These are phyloP conservation scores for Galleria mellonella DNA, from an alignment of 1,140 invertebrate genomes.

Conservation along the genomic window DNA sequence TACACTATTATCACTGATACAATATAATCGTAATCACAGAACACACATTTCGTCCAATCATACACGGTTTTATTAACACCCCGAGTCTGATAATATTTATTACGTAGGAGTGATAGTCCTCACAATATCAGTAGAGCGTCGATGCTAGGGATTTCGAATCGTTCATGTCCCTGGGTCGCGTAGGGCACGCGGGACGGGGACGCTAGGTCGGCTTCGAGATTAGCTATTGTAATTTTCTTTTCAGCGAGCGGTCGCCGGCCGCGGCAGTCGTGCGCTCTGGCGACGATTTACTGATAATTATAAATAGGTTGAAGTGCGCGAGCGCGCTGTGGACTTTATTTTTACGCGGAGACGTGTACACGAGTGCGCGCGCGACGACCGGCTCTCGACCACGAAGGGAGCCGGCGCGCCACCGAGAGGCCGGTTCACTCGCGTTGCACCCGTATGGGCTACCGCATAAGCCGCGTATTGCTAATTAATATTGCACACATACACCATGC, in stretches of 20 bases:
- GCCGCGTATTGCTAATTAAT: slow-evolving; percentile 64
- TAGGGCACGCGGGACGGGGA: slow-evolving; percentile 25
- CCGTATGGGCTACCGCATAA: slow-evolving; percentile 48
- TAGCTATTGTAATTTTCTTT: slow-evolving; percentile 41
- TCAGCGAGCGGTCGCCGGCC: slow-evolving; percentile 48
- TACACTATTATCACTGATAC: slow-evolving; percentile 50
- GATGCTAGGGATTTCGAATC: slow-evolving; percentile 30
- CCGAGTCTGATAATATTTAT: slow-evolving; percentile 32
- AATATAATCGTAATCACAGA: slow-evolving; percentile 41
- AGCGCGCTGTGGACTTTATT: slow-evolving; percentile 66
- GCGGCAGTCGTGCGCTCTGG: slow-evolving; percentile 60
- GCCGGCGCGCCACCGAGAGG: slow-evolving; percentile 9
- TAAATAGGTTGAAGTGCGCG: slow-evolving; percentile 69
- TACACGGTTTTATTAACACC: slow-evolving; percentile 11
- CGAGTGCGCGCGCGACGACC: slow-evolving; percentile 50
- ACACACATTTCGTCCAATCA: slow-evolving; percentile 31
- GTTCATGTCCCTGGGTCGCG: slow-evolving; percentile 18
- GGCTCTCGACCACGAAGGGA: slow-evolving; percentile 41
- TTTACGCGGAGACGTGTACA: slow-evolving; percentile 65
- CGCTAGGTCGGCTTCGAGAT: slow-evolving; percentile 23
- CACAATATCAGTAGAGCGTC: slow-evolving; percentile 18
- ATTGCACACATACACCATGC: slow-evolving; percentile 49
- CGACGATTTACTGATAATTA: slow-evolving; percentile 72
- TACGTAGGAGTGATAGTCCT: slow-evolving; percentile 41
- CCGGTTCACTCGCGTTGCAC: slow-evolving; percentile 23